Base-by-base conservation (phyloP, 1,140 invertebrate species). In the Drosophila kepulauana region DNA sequence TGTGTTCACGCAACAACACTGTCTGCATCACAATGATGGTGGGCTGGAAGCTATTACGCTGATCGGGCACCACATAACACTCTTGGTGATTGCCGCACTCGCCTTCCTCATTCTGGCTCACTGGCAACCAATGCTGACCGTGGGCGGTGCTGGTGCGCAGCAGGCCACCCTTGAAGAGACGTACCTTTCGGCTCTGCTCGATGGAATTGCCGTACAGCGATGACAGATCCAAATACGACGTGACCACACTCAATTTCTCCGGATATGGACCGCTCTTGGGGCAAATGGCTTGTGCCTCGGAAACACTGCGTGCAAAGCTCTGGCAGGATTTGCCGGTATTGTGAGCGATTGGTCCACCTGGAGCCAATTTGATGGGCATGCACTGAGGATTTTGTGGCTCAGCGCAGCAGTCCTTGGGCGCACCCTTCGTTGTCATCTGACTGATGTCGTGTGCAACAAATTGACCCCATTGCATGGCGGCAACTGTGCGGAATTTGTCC, bases 1-100 rank as follows among this genome's bases (percentile, higher is more conserved):
- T 99, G 91, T 99, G 98, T 92, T 99, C 97, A 70, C 98, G 94
- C 59, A 98, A 92, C 45, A 97, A 93, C 8, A 99, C 92, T 0
- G 97, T 96, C 69, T 99, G 98, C 0, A 99, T 92, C 5, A 96
- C 93, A 0, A 96, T 95, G 15, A 98, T 92, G 70, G 96, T 95
- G 0, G 96, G 95, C 76, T 97, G 97, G 88, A 99, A 97, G 92
- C 98, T 99, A 0, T 96, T 96, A 65, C 98, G 93, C n/a, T 93
- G 93, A 82, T 99, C 98, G 71, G 98, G 96, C 45, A 96, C 91
- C 16, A 93, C 81, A 86, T 96, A 97, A 80, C 96, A 97, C 41
- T 95, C 93, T 79, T 95, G 95, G 1, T 93, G 93, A 0, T 86
- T 75, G 3, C 94, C 94, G 70, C 96, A 97, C 20, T 94, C 93